Conservation (phyloP, 2,113 vertebrate genomes). For the Tachycineta bicolor region DNA sequence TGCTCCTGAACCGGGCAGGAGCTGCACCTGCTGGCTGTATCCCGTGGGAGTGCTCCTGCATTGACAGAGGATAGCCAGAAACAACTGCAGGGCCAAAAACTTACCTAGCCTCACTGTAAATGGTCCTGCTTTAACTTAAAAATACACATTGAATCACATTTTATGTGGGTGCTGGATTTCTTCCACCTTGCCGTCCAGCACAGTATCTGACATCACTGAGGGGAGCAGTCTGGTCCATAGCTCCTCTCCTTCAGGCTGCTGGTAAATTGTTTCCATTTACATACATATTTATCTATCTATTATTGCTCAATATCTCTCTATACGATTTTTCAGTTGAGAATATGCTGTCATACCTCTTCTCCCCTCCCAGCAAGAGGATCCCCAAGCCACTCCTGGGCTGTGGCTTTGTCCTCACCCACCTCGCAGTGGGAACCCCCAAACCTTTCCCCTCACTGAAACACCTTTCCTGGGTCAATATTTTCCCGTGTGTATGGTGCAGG, state of each 20-base stretch:
- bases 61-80: neutral
- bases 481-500: rapidly evolving
- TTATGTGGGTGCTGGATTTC: neutral
- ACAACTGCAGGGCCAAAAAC: neutral
- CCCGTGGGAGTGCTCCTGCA: neutral
- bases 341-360: neutral
- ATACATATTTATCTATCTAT: too few species aligned
- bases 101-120: neutral
- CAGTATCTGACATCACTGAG: neutral
- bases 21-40: rapidly evolving
- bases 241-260: neutral
- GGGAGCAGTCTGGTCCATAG: neutral
- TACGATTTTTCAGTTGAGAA: neutral
- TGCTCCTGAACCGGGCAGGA: neutral
- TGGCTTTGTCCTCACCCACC: neutral
- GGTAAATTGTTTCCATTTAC: too few species aligned
- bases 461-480: neutral
- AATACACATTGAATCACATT: neutral
- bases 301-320: rapidly evolving
- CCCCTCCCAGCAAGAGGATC: neutral
- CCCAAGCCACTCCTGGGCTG: neutral
- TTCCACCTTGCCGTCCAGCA: neutral
- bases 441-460: neutral
- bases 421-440: neutral
- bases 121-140: neutral